These are phyloP conservation scores for Troides oblongomaculatus DNA, from an alignment of 2,888 invertebrate genomes.

Conservation along the genomic window DNA sequence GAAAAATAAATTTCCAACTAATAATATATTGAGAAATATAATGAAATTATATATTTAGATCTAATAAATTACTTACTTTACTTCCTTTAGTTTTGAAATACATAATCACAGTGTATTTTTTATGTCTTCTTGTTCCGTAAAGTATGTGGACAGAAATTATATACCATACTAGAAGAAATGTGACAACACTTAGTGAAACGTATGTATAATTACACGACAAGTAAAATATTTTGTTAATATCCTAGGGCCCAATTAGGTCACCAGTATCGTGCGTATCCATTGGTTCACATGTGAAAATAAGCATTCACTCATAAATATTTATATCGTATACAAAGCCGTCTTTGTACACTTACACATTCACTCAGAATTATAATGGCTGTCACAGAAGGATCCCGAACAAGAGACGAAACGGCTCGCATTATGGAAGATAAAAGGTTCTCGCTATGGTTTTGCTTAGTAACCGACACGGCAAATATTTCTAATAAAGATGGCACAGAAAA, in stretches of 20 bases:
- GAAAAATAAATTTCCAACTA: too few species aligned
- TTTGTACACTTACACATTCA: conserved; percentile 76
- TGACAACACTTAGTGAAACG: not conserved
- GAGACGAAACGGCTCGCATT: conserved; percentile 74
- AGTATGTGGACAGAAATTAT: too few species aligned
- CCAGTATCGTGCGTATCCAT: conserved; percentile 74
- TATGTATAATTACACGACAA: conserved; percentile 34
- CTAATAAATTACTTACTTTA: too few species aligned
- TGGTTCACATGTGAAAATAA: conserved; percentile 75
- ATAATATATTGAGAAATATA: too few species aligned
- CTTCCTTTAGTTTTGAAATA: too few species aligned
- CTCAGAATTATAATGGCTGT: conserved; percentile 78
- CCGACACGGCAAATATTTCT: conserved; percentile 63
- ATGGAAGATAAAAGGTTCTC: conserved; percentile 69
- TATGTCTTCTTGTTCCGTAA: too few species aligned
- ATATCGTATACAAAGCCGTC: conserved; percentile 70
- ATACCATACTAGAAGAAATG: not conserved
- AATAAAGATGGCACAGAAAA: conserved; percentile 66
- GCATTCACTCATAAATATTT: conserved; percentile 77
- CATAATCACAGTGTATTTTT: too few species aligned
- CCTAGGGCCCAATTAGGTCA: conserved; percentile 69
- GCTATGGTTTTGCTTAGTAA: conserved; percentile 71
- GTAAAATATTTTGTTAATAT: conserved; percentile 53
- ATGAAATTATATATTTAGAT: too few species aligned
- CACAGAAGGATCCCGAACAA: conserved; percentile 74